Conservation (phyloP, 2,113 vertebrate species). For the Phycodurus eques region DNA sequence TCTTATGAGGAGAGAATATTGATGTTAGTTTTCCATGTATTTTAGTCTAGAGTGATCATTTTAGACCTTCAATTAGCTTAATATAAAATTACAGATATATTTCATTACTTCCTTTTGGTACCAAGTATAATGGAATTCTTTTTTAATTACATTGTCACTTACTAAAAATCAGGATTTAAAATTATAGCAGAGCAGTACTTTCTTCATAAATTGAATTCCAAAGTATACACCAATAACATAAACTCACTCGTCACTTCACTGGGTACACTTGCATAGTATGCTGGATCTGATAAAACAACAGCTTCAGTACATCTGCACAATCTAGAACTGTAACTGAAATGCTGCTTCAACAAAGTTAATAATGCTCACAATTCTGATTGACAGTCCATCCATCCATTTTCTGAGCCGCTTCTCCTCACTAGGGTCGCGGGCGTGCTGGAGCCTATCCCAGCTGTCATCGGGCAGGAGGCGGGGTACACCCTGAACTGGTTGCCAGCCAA, state of each 20-base stretch:
- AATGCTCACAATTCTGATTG: neutral
- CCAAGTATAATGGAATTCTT: neutral
- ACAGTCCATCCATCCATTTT: no score
- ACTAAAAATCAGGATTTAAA: neutral
- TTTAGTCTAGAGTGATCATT: neutral
- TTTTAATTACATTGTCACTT: neutral
- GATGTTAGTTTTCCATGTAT: neutral
- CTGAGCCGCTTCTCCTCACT: no score
- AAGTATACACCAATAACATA: neutral
- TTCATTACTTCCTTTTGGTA: neutral
- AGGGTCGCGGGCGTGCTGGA: no score
- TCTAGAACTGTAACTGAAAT: neutral
- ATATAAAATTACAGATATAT: neutral
- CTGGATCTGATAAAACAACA: neutral
- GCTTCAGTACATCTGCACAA: no score
- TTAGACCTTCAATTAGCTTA: neutral
- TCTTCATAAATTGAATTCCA: neutral
- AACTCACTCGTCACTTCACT: neutral
- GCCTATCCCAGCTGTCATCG: no score
- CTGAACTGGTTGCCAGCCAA: no score
- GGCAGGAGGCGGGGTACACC: no score
- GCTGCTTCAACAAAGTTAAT: neutral
- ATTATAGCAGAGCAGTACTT: neutral
- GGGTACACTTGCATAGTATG: neutral
- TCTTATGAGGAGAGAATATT: constrained; percentile 1